phyloP scores from a whole-genome alignment of 2,797 vertebrate genomes.

The Squalus acanthias region DNA sequence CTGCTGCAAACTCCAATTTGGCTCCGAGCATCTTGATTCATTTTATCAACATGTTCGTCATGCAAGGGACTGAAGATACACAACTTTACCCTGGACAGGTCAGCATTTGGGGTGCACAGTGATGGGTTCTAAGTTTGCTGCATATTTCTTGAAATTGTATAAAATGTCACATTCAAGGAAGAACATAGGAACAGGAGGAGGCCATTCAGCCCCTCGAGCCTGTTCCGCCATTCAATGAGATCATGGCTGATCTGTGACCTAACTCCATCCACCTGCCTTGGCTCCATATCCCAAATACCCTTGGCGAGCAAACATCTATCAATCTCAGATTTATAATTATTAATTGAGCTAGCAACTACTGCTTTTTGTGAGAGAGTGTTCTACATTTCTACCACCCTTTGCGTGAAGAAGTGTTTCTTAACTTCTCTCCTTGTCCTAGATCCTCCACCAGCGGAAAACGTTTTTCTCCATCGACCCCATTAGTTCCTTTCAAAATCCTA shows the following conservation, averaged over 20 bases:
- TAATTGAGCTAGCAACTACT: too few species aligned
- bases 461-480: neutral
- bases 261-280: neutral
- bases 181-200: neutral
- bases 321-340: neutral
- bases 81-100: conserved; percentile 79
- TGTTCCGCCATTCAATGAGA: neutral
- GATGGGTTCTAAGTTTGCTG: neutral
- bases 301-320: neutral
- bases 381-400: neutral
- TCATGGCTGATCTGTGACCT: neutral
- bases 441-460: neutral
- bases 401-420: neutral
- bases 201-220: neutral
- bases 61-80: conserved; percentile 57
- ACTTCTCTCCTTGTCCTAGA: neutral
- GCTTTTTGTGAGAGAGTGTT: neutral
- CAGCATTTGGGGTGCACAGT: conserved; percentile 38
- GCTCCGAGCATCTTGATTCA: conserved; percentile 93
- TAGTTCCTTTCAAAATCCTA: neutral
- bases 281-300: too few species aligned
- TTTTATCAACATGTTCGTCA: conserved; percentile 95
- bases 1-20: conserved; percentile 62
- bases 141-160: too few species aligned
- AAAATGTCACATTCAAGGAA: neutral